A percentile compares a stretch with the other conserved stretches of the same genome.
These are phyloP conservation scores for Spheniscus mendiculus DNA, from an alignment of 2,113 vertebrate genomes.

Conservation along the genomic window DNA sequence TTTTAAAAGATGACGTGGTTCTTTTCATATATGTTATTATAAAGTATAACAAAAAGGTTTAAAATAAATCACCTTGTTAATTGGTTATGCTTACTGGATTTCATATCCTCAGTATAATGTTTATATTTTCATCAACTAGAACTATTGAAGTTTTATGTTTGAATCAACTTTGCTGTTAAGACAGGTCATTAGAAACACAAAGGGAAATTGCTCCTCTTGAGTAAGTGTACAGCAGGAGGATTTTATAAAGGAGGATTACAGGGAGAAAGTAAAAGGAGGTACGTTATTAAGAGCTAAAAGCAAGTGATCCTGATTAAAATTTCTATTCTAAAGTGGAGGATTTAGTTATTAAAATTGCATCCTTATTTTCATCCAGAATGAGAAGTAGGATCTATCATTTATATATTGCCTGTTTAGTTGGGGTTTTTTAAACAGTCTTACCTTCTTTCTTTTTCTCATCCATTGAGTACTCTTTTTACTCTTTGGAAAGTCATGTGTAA, in stretches of 20 bases:
- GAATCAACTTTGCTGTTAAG: conserved; percentile 29
- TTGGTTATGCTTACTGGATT: background rate
- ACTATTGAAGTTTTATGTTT: conserved; percentile 1
- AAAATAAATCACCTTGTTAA: conserved; percentile 15
- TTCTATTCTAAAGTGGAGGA: background rate
- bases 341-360: background rate
- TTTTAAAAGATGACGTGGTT: background rate
- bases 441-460: background rate
- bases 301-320: background rate
- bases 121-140: conserved; percentile 22
- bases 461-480: background rate
- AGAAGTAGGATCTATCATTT: background rate
- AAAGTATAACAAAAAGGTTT: background rate
- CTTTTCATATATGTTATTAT: background rate
- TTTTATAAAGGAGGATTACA: conserved; percentile 29
- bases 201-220: background rate
- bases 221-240: background rate
- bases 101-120: background rate
- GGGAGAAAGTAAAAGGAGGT: background rate
- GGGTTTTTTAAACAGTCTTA: background rate
- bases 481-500: background rate
- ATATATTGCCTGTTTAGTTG: background rate
- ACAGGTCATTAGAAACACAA: background rate
- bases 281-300: background rate
- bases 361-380: background rate